Base-by-base conservation (phyloP, 23 tunicate genomes). In the Trididemnum clinides region DNA sequence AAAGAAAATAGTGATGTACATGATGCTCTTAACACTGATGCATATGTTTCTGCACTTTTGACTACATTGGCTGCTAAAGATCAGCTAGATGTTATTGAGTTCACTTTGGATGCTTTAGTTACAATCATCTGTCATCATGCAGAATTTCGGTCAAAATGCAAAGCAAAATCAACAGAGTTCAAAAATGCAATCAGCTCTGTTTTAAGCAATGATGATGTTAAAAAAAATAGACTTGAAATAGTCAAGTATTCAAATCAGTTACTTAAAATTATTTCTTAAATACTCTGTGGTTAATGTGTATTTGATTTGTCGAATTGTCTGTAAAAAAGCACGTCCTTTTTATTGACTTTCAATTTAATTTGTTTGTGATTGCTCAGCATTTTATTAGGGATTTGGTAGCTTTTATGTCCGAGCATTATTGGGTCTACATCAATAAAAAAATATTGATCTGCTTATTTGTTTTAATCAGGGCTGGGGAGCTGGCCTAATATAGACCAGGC, bases 1-100 rank as follows among this genome's bases (percentile, higher is more conserved):
- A 64, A 64, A 74, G 93, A 89, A 36, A 78, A 73, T 31, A 29
- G 6, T 1, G 74, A 89, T 38, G 39, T 28, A 64, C 77, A 37
- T 12, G 25, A 39, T 1, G 37, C 29, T 33, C 5, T 80, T 57
- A 30, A 80, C 59, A 19, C 31, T 19, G 50, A 58, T 1, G 71
- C 21, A 19, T 80, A 30, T 80, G 70, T 80, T 2, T 1, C 29
- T 1, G 21, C 50, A 1, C 29, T 80, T 19, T 5, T 59, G 7
- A 34, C 25, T 1, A 34, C 32, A 22, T 50, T 80, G 30, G 12
- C 28, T 20, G 26, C 1, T 1, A 19, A 33, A 1, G 50, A 58
- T 33, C n/a, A 80, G 1, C 2, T 50, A 31, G 84, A 80, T 31
- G 27, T 80, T 3, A 12, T 59, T 58, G 84, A 80, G 44, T 80